Base-by-base conservation (phyloP, 2,113 vertebrate genomes). In the Scalopus aquaticus region DNA sequence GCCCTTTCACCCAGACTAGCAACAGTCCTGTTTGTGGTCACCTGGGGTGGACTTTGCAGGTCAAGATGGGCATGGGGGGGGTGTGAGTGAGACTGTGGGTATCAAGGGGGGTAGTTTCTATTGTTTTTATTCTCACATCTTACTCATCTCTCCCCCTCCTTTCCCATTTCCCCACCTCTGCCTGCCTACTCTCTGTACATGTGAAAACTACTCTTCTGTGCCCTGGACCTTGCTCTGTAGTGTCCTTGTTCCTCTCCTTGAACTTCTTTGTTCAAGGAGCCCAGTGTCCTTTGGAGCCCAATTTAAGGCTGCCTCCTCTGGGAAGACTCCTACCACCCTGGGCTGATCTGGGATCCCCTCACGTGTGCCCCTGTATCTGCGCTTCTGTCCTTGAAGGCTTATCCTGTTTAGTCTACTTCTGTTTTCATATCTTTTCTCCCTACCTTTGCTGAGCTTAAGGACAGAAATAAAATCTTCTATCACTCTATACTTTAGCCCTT, bases 211-310 rank as follows among this genome's bases (percentile, higher is more conserved):
- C 39, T 16, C 42, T 76, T 91, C 46, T 39, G 74, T 56, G 60
- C 6, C 60, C 26, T 35, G 6, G 56, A 20, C 10, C 64, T 91
- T 90, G 70, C 19, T 17, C 35, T 22, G 3, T 42, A 46, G 30
- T 58, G 22, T 76, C 9, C 16, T 39, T 76, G 30, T 60, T 80
- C 44, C 9, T 28, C 4, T 54, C 12, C 10, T 74, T 0, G 5
- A 81, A 65, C 10, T 58, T 85, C 30, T 13, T n/a, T n/a, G n/a
- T n/a, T n/a, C n/a, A n/a, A n/a, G n/a, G n/a, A n/a, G n/a, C n/a
- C n/a, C 42, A n/a, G 42, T 62, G 51, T 76, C 70, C 58, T 92
- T 76, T 70, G 69, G 81, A 86, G 28, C 84, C 26, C 46, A 76
- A 39, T 79, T 77, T 51, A 22, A 76, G 69, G 13, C 84, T 83